These are phyloP conservation scores for Spodoptera exigua DNA, from an alignment of 2,888 invertebrate genomes.

Conservation along the genomic window DNA sequence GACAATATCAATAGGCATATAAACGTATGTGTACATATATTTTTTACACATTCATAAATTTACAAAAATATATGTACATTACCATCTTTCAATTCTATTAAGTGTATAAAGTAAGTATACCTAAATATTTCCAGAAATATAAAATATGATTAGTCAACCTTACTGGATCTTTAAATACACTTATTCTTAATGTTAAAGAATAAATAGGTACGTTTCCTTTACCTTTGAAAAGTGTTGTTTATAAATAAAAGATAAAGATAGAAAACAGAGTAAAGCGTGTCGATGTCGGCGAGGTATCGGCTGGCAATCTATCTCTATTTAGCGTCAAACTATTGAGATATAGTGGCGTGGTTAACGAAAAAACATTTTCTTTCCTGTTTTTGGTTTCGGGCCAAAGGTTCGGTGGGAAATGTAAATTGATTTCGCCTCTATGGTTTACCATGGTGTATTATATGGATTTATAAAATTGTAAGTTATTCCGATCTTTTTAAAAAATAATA, in stretches of 20 bases:
- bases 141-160: too few species aligned
- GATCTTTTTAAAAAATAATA: too few species aligned
- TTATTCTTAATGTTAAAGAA: too few species aligned
- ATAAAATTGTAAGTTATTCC: too few species aligned
- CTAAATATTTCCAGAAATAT: too few species aligned
- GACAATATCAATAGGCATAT: conserved; percentile 16
- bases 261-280: conserved; percentile 20
- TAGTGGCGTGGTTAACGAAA: conserved; percentile 42
- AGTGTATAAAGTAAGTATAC: too few species aligned
- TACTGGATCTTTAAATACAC: too few species aligned
- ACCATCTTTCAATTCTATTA: too few species aligned
- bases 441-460: too few species aligned
- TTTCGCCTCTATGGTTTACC: neutral
- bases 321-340: conserved; percentile 46
- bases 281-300: conserved; percentile 22
- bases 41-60: too few species aligned
- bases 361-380: conserved; percentile 33
- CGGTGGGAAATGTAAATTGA: conserved; percentile 1
- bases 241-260: conserved; percentile 24
- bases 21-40: neutral
- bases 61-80: too few species aligned
- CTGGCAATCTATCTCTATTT: conserved; percentile 41
- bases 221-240: conserved; percentile 3
- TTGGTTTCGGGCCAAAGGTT: neutral
- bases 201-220: neutral